Evolutionary conservation across 1,140 invertebrate genomes (phyloP).

Genomic region (Leptoteleia sp.): DNA sequence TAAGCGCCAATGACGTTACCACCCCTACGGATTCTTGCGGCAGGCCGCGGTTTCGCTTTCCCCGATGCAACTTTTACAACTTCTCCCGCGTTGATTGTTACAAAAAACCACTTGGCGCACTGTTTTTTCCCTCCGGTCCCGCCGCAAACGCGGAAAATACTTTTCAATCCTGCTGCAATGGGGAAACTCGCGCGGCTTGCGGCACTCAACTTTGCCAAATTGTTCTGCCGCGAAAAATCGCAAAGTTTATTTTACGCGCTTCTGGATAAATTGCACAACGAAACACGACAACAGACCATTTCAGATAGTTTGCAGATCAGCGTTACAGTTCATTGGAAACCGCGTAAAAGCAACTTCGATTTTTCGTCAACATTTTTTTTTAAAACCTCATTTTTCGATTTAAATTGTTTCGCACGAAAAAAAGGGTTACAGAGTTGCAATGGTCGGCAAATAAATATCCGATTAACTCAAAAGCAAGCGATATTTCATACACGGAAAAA

Average conservation of each 20-base stretch:
- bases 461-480: too few species aligned
- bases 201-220: slow-evolving; percentile 47
- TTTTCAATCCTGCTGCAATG: slow-evolving; percentile 41
- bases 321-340: too few species aligned
- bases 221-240: slow-evolving; percentile 45
- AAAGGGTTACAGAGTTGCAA: too few species aligned
- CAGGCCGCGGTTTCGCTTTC: slow-evolving; percentile 27
- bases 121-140: slow-evolving; percentile 29
- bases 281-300: slow-evolving; percentile 17
- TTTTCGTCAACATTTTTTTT: too few species aligned
- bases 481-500: too few species aligned
- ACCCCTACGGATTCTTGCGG: slow-evolving; percentile 26
- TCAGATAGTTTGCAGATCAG: too few species aligned
- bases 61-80: slow-evolving; percentile 34
- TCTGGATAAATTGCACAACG: slow-evolving; percentile 16
- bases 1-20: background rate
- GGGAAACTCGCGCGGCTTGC: slow-evolving; percentile 33
- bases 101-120: slow-evolving; percentile 39
- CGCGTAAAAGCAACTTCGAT: too few species aligned
- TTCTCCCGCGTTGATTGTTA: slow-evolving; percentile 46
- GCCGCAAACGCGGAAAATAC: slow-evolving; percentile 38
- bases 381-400: too few species aligned
- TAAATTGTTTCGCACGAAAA: too few species aligned
- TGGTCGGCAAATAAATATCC: too few species aligned
- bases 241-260: slow-evolving; percentile 43